phyloP scores from a whole-genome alignment of 2,113 vertebrate species.

The Tor tambroides region DNA sequence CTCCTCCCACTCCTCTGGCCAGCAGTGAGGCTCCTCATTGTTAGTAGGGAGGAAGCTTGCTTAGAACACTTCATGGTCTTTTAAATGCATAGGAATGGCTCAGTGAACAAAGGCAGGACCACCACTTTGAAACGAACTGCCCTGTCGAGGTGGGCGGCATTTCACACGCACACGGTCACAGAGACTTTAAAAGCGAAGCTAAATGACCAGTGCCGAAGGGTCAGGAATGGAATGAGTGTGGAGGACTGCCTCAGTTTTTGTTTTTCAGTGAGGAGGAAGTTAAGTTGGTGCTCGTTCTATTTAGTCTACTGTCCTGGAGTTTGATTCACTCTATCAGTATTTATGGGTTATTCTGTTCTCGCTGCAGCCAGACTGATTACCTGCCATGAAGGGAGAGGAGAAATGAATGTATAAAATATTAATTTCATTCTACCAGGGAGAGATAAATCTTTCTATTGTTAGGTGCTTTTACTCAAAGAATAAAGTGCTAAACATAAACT shows the following conservation, averaged over 20 bases:
- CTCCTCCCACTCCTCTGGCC: slow-evolving; percentile 53
- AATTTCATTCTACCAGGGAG: background rate
- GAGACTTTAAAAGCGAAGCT: slow-evolving; percentile 34
- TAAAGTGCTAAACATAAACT: background rate
- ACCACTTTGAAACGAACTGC: slow-evolving; percentile 62
- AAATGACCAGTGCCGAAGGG: slow-evolving; percentile 20
- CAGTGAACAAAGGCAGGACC: slow-evolving; percentile 54
- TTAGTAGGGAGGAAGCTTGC: slow-evolving; percentile 41
- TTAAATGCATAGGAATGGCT: slow-evolving; percentile 61
- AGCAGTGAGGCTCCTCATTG: slow-evolving; percentile 62
- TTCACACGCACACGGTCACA: slow-evolving; percentile 48
- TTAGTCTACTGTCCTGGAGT: background rate
- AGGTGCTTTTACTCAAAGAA: background rate
- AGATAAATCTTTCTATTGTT: slow-evolving; percentile 17
- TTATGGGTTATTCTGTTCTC: background rate
- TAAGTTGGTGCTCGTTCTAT: background rate
- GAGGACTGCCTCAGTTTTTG: background rate
- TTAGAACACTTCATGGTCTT: slow-evolving; percentile 55
- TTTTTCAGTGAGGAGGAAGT: background rate
- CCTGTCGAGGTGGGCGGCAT: slow-evolving; percentile 58
- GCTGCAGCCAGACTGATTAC: background rate
- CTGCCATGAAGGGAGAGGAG: background rate
- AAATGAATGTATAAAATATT: slow-evolving; percentile 7
- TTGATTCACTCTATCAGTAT: background rate
- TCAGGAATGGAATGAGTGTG: slow-evolving; percentile 40